Percentiles rank a stretch among this genome's conserved stretches.
Conservation (phyloP, 2,888 invertebrate species). For the Andrena praecox region DNA sequence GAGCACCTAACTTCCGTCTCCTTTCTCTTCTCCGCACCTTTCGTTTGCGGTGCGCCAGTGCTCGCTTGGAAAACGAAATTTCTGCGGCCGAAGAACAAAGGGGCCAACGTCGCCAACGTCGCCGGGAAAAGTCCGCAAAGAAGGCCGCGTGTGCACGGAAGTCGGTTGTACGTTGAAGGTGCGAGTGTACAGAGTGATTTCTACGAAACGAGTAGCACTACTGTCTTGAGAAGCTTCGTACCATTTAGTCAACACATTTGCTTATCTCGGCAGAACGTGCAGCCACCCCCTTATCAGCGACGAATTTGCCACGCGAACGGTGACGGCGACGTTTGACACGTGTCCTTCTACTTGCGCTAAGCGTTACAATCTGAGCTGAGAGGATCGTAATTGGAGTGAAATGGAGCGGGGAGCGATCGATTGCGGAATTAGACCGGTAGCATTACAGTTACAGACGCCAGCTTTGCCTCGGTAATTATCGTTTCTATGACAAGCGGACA, state of each 20-base stretch:
- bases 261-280: too few species aligned
- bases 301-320: slow-evolving; percentile 1
- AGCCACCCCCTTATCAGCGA: too few species aligned
- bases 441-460: slow-evolving; percentile 29
- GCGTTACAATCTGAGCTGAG: not conserved
- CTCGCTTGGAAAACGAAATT: slow-evolving; percentile 49
- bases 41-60: not conserved
- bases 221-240: not conserved
- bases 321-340: too few species aligned
- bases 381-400: not conserved
- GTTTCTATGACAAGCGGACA: slow-evolving; percentile 49
- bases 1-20: slow-evolving; percentile 33
- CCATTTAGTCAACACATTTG: too few species aligned
- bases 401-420: slow-evolving; percentile 40
- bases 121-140: slow-evolving; percentile 3
- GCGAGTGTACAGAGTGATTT: not conserved
- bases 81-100: slow-evolving; percentile 25
- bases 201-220: not conserved
- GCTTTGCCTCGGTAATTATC: slow-evolving; percentile 66
- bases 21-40: slow-evolving; percentile 3
- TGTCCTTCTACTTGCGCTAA: not conserved
- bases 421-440: slow-evolving; percentile 39
- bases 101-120: not conserved
- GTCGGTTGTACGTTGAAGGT: slow-evolving; percentile 12
- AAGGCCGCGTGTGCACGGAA: not conserved